Conservation (phyloP, 1,140 invertebrate genomes). For the Leptinotarsa texana region DNA sequence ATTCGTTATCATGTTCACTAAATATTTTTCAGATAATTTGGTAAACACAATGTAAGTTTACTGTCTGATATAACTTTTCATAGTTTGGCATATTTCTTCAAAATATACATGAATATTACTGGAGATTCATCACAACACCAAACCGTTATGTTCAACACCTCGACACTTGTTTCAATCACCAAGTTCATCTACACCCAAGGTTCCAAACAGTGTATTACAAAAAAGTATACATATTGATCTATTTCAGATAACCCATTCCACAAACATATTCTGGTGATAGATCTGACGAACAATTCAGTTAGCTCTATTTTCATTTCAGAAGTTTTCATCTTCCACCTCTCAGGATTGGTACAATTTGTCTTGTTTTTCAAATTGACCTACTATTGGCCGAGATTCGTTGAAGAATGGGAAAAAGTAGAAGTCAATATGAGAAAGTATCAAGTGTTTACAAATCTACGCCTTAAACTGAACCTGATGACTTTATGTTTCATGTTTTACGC, state of each 20-base stretch:
- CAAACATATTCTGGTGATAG: background rate
- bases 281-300: background rate
- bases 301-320: background rate
- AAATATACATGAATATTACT: too few relatives aligned
- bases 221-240: background rate
- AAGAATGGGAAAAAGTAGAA: constrained; percentile 15
- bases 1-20: too few relatives aligned
- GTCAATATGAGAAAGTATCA: constrained; percentile 1
- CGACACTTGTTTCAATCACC: too few relatives aligned
- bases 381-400: constrained; percentile 9
- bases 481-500: constrained; percentile 10
- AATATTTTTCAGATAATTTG: too few relatives aligned
- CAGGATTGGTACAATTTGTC: constrained; percentile 13
- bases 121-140: too few relatives aligned
- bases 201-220: too few relatives aligned
- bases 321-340: constrained; percentile 6
- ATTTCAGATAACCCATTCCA: background rate
- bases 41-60: too few relatives aligned
- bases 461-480: background rate
- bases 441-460: background rate
- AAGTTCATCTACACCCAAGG: too few relatives aligned
- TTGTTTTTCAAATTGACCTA: constrained; percentile 7
- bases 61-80: too few relatives aligned
- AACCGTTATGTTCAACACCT: too few relatives aligned
- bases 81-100: background rate